phyloP scores from a whole-genome alignment of 2,797 vertebrate species.

The Ceryle rudis region DNA sequence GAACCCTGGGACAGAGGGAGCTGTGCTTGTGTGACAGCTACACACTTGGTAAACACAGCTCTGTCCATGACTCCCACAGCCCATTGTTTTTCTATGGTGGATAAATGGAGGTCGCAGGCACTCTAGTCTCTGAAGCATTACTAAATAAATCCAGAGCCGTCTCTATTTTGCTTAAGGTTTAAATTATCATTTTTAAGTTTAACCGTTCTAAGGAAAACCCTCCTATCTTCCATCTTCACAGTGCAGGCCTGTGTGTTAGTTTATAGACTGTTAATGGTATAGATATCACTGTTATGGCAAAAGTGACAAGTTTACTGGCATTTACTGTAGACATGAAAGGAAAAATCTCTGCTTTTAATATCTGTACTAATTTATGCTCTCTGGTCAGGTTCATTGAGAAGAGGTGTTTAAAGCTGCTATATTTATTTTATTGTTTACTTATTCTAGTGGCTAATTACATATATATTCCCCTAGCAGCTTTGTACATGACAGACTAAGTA shows the following conservation, averaged over 20 bases:
- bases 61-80: fast-evolving
- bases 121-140: neutral
- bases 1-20: neutral
- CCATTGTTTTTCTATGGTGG: neutral
- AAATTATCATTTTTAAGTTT: neutral
- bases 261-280: fast-evolving
- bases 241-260: neutral
- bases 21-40: neutral
- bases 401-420: neutral
- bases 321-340: neutral
- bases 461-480: neutral
- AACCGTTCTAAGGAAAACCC: neutral
- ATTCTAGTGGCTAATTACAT: neutral
- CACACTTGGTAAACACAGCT: fast-evolving
- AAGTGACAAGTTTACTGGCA: neutral
- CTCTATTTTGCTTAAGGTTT: neutral
- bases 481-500: neutral
- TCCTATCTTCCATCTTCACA: neutral
- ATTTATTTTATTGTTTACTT: neutral
- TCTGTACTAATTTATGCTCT: neutral
- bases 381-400: neutral
- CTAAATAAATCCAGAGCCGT: neutral
- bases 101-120: neutral
- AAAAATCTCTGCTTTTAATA: neutral
- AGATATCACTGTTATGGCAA: neutral